Evolutionary conservation across 1,140 invertebrate genomes (phyloP).

Genomic region (Charaxes varanes): DNA sequence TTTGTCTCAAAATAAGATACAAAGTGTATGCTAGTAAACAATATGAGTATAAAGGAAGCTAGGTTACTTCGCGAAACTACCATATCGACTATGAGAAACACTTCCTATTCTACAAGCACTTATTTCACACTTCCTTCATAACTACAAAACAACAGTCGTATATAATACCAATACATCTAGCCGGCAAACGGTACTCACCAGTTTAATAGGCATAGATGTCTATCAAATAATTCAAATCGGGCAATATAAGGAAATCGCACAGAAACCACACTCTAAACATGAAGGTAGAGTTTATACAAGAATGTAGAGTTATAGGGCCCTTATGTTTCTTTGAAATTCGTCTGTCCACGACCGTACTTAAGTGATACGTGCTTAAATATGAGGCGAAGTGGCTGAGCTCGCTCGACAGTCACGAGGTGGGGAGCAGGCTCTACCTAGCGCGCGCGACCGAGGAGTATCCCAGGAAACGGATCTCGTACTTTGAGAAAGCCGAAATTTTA

Average conservation of each 20-base stretch:
- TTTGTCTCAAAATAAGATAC: background rate
- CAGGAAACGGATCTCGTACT: constrained; percentile 41
- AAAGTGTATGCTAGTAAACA: constrained; percentile 14
- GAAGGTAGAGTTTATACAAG: too few relatives aligned
- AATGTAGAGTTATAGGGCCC: too few relatives aligned
- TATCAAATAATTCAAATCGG: constrained; percentile 27
- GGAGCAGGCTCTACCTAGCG: constrained; percentile 24
- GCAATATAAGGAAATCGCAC: constrained; percentile 16
- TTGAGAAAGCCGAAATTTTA: constrained; percentile 57
- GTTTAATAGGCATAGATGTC: background rate
- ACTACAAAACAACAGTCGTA: constrained; percentile 9
- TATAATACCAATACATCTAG: background rate
- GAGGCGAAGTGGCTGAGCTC: constrained; percentile 39
- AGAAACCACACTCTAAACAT: constrained; percentile 22
- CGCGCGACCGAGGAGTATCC: constrained; percentile 33
- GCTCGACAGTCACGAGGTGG: constrained; percentile 28
- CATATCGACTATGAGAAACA: constrained; percentile 14
- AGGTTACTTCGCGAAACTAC: constrained; percentile 19
- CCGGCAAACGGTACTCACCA: constrained; percentile 1
- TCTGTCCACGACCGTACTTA: constrained; percentile 42
- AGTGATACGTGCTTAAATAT: constrained; percentile 59
- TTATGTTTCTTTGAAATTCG: constrained; percentile 28
- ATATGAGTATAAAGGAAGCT: constrained; percentile 17
- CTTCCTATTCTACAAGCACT: constrained; percentile 21
- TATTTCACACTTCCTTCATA: constrained; percentile 20